Base-by-base conservation (phyloP, 2,888 invertebrate genomes). In the Stramonita haemastoma region DNA sequence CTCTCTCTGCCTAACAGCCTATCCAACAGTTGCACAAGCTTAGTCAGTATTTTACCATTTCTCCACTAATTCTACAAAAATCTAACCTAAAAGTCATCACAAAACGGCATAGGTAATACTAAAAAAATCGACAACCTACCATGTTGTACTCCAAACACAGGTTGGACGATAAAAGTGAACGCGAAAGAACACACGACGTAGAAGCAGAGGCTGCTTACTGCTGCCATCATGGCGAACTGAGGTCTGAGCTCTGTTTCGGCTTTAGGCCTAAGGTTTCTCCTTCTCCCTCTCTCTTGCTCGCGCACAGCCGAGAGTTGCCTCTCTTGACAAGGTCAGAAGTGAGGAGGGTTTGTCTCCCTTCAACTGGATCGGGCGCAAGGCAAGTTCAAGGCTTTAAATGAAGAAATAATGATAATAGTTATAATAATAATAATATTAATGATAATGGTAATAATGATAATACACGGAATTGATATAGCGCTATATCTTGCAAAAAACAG, bases 201-300 rank as follows among this genome's bases (percentile, higher is more conserved):
- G 34, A 79, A 2, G 15, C 79, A 32, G 17, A 34, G 5, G 15
- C 32, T 13, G 34, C 32, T 34, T 17, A 6, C 73, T 15, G 46
- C 73, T 36, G 87, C 87, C 87, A 87, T 87, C 87, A 87, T 87
- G 87, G 87, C 87, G 79, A 29, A 87, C 79, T 56, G 26, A 26
- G n/a, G 1, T n/a, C 22, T 17, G 60, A 19, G 13, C 22, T 79
- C 66, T 66, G 66, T 66, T 66, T 4, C 26, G 1, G 32, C 56
- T 56, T 13, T 46, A 26, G n/a, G n/a, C n/a, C n/a, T n/a, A n/a
- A n/a, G n/a, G n/a, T n/a, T 17, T 56, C 5, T 4, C 17, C 13
- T 34, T n/a, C 26, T 26, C n/a, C n/a, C 73, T 13, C 8, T 13
- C 26, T n/a, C 73, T n/a, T 81, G 81, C 34, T 22, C 36, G 36